phyloP scores from a whole-genome alignment of 2,113 vertebrate genomes.

The Perca schrenkii region DNA sequence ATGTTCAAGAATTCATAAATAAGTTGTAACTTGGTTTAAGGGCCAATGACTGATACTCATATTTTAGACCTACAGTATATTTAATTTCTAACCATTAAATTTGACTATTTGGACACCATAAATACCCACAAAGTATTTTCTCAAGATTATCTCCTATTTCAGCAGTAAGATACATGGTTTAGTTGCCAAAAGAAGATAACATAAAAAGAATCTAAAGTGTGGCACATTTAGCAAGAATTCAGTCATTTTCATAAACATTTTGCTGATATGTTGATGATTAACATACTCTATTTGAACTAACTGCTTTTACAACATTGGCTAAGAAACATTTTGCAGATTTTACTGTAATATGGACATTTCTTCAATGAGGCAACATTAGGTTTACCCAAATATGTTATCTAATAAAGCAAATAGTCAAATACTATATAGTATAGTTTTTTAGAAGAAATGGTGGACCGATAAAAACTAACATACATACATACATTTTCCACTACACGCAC shows the following conservation, averaged over 20 bases:
- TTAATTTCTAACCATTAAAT: slow-evolving; percentile 8
- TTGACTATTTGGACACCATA: background rate
- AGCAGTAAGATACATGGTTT: background rate
- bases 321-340: background rate
- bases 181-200: background rate
- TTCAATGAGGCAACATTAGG: background rate
- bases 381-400: too few species aligned
- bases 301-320: background rate
- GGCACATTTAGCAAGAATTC: too few species aligned
- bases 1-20: background rate
- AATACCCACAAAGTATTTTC: background rate
- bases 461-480: too few species aligned
- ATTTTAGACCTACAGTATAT: slow-evolving; percentile 7
- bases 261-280: background rate
- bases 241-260: background rate
- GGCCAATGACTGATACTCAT: background rate
- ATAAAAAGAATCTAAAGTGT: too few species aligned
- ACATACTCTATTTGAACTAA: too few species aligned
- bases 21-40: background rate
- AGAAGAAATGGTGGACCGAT: background rate
- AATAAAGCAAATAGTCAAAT: background rate
- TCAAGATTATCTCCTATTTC: background rate
- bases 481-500: background rate
- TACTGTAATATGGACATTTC: background rate
- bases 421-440: too few species aligned